Evolutionary conservation across 2,113 vertebrate species (phyloP).

Genomic region (Aphelocoma coerulescens): DNA sequence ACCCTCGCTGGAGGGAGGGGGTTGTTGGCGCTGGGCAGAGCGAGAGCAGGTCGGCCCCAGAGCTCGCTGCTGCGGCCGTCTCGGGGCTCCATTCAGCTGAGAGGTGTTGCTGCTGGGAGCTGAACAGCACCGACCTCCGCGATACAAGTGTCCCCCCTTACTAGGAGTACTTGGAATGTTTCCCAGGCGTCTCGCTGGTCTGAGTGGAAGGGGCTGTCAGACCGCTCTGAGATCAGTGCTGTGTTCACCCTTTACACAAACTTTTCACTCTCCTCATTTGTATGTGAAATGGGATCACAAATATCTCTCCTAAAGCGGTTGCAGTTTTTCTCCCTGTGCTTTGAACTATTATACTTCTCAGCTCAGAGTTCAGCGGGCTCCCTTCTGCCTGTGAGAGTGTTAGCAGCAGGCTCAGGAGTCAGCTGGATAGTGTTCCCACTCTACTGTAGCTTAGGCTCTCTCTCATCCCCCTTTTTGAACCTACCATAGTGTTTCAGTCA

Average conservation of each 20-base stretch:
- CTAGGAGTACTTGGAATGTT: rapidly evolving
- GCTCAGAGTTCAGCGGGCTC: not conserved
- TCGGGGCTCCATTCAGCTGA: rapidly evolving
- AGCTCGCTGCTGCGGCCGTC: not conserved
- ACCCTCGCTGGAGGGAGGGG: rapidly evolving
- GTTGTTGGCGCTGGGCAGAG: not conserved
- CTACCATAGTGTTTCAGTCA: not conserved
- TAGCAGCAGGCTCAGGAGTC: not conserved
- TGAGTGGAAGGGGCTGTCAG: not conserved
- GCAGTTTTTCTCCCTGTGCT: not conserved
- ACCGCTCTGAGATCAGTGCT: not conserved
- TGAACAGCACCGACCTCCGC: not conserved
- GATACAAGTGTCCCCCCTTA: rapidly evolving
- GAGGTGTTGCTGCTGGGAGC: not conserved
- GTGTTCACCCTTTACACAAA: not conserved
- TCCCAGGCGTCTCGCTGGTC: not conserved
- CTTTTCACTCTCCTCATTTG: not conserved
- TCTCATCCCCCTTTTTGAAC: not conserved
- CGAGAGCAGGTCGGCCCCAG: not conserved
- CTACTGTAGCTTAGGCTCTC: not conserved
- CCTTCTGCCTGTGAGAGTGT: not conserved
- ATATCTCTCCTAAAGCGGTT: not conserved
- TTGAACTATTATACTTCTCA: not conserved
- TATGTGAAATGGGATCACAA: not conserved
- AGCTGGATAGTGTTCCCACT: not conserved